Evolutionary conservation across 1,140 invertebrate genomes (phyloP).

Genomic region (Drosophila carrolli): DNA sequence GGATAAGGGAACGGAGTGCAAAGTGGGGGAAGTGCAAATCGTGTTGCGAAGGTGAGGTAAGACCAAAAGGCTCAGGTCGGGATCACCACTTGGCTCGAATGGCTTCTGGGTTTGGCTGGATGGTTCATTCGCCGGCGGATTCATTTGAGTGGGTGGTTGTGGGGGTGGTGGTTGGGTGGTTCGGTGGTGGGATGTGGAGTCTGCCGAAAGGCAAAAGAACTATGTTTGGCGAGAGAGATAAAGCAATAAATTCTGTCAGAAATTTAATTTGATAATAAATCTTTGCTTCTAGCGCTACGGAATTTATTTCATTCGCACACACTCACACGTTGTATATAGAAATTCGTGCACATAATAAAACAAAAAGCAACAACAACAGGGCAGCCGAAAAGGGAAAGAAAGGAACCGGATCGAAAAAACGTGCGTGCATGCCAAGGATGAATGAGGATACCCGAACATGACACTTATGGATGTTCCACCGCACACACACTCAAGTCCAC

Average conservation of each 20-base stretch:
- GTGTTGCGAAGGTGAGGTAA: constrained; percentile 48
- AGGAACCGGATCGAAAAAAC: constrained; percentile 75
- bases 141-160: constrained; percentile 47
- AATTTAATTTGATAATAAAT: constrained; percentile 85
- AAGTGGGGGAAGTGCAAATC: constrained; percentile 57
- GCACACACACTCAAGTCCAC: constrained; percentile 48
- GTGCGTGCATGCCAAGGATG: constrained; percentile 83
- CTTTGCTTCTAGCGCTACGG: constrained; percentile 84
- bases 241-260: constrained; percentile 85
- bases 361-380: constrained; percentile 66
- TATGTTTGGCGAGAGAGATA: constrained; percentile 84
- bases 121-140: constrained; percentile 38
- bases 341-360: constrained; percentile 83
- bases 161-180: constrained; percentile 30
- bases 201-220: constrained; percentile 81
- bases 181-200: constrained; percentile 47
- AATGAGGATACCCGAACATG: constrained; percentile 83
- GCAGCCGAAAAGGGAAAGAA: constrained; percentile 45
- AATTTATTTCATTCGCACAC: constrained; percentile 83
- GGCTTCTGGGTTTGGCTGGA: constrained; percentile 26
- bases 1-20: not conserved
- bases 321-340: constrained; percentile 66
- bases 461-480: constrained; percentile 82
- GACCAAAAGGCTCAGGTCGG: constrained; percentile 44
- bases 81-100: constrained; percentile 55